Base-by-base conservation (phyloP, 2,888 invertebrate species). In the Philopedon plagiatum region DNA sequence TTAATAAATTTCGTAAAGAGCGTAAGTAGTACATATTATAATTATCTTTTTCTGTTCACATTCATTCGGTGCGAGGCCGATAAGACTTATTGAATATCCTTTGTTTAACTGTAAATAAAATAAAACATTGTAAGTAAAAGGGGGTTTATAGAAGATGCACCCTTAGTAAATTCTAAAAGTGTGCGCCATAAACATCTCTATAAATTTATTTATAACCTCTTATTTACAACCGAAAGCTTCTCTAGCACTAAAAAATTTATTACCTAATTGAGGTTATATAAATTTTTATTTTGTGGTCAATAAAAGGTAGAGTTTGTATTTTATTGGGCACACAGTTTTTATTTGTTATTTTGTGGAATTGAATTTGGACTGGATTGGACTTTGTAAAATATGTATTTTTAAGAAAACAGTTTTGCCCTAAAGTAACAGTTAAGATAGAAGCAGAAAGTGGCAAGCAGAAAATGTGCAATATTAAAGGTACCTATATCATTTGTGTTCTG, bases 211-310 rank as follows among this genome's bases (percentile, higher is more conserved):
- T 54, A 54, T 26, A 57, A 34, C 37, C 21, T 19, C 37, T 57
- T 57, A 57, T 57, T 57, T 34, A 57, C 57, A 39, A 57, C 57
- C 13, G n/a, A n/a, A 57, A 37, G 37, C 39, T 57, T 37, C 57
- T 34, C 37, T 39, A 57, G 19, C 57, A 57, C 37, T 57, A 57
- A 57, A 57, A 37, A 57, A 57, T 57, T 37, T 57, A 57, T 57
- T 57, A 57, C 57, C 39, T 11, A 37, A 57, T 57, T 57, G 57
- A 57, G 39, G 57, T 57, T 57, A 39, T 57, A 57, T 57, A 57
- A 57, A 39, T 57, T 57, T 57, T 57, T 57, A 39, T 57, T 57
- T 57, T 57, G 34, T 57, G 57, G 37, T 9, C 37, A 57, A 57
- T 57, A 57, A 54, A 54, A 54, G 29, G 51, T 51, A 29, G 51